phyloP scores from a whole-genome alignment of 2,888 invertebrate species.

The Drosophila anomalata region DNA sequence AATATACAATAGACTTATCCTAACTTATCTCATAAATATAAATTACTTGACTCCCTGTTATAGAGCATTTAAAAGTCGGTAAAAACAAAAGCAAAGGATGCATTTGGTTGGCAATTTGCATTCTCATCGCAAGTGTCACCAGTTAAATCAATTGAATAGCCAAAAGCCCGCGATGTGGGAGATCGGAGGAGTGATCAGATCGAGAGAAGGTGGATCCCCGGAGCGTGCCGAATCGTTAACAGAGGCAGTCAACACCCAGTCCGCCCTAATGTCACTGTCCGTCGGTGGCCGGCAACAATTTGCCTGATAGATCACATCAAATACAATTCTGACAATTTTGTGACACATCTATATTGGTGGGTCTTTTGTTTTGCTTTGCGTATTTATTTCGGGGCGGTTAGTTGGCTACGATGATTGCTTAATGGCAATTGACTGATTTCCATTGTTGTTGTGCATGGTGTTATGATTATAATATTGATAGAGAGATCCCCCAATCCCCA shows the following conservation, averaged over 20 bases:
- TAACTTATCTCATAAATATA: not conserved
- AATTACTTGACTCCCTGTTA: not conserved
- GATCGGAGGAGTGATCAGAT: conserved; percentile 11
- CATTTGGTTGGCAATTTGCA: not conserved
- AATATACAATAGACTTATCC: too few relatives aligned
- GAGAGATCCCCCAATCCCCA: not conserved
- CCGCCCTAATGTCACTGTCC: conserved; percentile 20
- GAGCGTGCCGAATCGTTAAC: conserved; percentile 56
- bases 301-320: conserved; percentile 64
- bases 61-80: conserved; percentile 3
- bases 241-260: conserved; percentile 28
- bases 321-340: conserved; percentile 69
- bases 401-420: conserved; percentile 55
- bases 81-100: not conserved
- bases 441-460: conserved; percentile 12
- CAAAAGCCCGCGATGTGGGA: conserved; percentile 1
- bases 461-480: conserved; percentile 26
- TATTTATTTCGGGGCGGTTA: conserved; percentile 39
- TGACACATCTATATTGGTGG: conserved; percentile 56
- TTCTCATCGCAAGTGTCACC: conserved; percentile 18
- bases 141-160: conserved; percentile 21
- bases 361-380: conserved; percentile 25
- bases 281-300: conserved; percentile 47
- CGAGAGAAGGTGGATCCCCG: conserved; percentile 12
- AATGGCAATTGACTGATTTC: conserved; percentile 38